Conservation (phyloP, 2,888 invertebrate species). For the Ochropleura leucogaster region DNA sequence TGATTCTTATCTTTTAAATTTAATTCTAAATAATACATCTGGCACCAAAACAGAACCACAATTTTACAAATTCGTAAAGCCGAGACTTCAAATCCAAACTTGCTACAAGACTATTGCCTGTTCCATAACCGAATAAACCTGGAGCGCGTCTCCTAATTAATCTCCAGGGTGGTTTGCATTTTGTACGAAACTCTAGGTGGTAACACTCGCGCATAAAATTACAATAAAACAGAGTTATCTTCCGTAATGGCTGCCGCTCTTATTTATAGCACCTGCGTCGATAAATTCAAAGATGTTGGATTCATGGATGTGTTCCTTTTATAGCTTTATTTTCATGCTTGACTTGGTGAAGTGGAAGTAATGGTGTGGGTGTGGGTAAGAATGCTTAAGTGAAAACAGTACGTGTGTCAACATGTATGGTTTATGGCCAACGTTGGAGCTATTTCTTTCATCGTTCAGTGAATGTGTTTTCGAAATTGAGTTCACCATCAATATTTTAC, state of each 20-base stretch:
- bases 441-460: constrained; percentile 8
- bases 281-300: constrained; percentile 67
- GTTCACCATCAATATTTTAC: background rate
- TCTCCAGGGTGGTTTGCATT: constrained; percentile 66
- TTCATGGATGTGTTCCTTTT: constrained; percentile 63
- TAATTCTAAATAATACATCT: background rate
- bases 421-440: constrained; percentile 10
- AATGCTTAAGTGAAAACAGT: constrained; percentile 46
- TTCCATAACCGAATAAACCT: constrained; percentile 57
- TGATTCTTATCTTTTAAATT: background rate
- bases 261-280: constrained; percentile 79
- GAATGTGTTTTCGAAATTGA: constrained; percentile 16
- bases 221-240: constrained; percentile 86
- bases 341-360: constrained; percentile 52
- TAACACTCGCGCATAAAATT: constrained; percentile 82
- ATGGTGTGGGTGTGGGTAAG: constrained; percentile 15
- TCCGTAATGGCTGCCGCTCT: constrained; percentile 75
- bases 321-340: constrained; percentile 57
- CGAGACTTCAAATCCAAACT: constrained; percentile 27
- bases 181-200: constrained; percentile 66
- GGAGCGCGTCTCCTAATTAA: constrained; percentile 63
- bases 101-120: constrained; percentile 32
- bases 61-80: constrained; percentile 9
- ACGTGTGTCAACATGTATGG: constrained; percentile 47
- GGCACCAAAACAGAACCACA: background rate